phyloP scores from a whole-genome alignment of 1,140 invertebrate species.

The Theocolax elegans region DNA sequence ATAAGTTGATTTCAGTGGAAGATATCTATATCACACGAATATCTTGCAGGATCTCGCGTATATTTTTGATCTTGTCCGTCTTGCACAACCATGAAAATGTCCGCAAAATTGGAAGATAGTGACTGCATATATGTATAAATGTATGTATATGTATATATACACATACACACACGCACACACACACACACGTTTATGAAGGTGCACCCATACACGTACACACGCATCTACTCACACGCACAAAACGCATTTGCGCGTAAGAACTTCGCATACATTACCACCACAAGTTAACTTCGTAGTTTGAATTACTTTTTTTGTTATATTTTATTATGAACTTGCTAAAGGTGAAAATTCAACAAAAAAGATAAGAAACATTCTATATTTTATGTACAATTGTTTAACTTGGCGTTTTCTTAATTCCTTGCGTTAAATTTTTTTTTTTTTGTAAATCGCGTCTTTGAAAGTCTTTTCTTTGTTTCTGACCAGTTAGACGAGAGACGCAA shows the following conservation, averaged over 20 bases:
- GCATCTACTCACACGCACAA: not conserved
- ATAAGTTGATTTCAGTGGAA: constrained; percentile 21
- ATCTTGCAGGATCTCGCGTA: not conserved
- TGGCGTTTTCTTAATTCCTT: not conserved
- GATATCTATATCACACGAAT: constrained; percentile 10
- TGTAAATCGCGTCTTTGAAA: not conserved
- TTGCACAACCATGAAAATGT: constrained; percentile 7
- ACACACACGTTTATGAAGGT: too few species aligned
- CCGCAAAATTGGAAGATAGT: constrained; percentile 23
- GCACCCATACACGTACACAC: too few species aligned
- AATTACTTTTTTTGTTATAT: constrained; percentile 1
- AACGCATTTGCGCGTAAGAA: not conserved
- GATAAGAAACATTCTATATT: constrained; percentile 1
- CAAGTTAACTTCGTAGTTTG: too few species aligned
- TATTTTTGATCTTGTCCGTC: constrained; percentile 26
- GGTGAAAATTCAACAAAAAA: constrained; percentile 30
- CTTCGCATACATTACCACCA: not conserved
- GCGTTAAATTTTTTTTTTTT: not conserved
- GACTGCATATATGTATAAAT: too few species aligned
- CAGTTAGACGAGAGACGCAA: not conserved
- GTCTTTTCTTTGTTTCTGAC: not conserved
- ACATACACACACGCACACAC: too few species aligned
- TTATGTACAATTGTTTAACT: constrained; percentile 30
- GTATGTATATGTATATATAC: too few species aligned
- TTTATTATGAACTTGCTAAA: constrained; percentile 14